These are phyloP conservation scores for Amphibalanus amphitrite DNA, from an alignment of 1,140 invertebrate species.

Conservation along the genomic window DNA sequence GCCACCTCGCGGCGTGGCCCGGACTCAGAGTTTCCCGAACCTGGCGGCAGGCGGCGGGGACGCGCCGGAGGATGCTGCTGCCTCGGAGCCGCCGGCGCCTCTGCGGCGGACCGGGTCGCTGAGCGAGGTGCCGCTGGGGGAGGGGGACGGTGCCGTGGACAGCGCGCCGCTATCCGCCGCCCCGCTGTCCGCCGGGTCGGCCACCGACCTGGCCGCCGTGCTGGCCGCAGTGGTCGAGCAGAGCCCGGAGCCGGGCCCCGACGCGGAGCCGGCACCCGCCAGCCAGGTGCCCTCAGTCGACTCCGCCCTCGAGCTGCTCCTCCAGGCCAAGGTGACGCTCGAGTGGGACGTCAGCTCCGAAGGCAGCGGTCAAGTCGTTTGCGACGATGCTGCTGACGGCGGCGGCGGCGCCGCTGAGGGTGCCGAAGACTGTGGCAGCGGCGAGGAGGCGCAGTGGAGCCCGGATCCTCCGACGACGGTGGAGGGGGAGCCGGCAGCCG, in stretches of 20 bases:
- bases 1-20: slow-evolving; percentile 5
- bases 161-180: no score
- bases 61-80: neutral
- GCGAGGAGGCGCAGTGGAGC: neutral
- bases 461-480: no score
- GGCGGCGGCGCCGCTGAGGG: no score
- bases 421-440: no score
- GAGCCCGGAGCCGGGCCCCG: no score
- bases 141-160: neutral
- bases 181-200: neutral
- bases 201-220: neutral
- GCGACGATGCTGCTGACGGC: no score
- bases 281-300: neutral
- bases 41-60: neutral
- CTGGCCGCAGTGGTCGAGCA: neutral
- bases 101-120: neutral
- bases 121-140: neutral
- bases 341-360: neutral
- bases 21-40: neutral
- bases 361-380: no score
- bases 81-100: no score
- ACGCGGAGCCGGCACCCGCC: no score
- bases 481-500: no score
- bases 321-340: neutral
- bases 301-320: neutral